phyloP scores from a whole-genome alignment of 2,113 vertebrate genomes.

The Cariama cristata region DNA sequence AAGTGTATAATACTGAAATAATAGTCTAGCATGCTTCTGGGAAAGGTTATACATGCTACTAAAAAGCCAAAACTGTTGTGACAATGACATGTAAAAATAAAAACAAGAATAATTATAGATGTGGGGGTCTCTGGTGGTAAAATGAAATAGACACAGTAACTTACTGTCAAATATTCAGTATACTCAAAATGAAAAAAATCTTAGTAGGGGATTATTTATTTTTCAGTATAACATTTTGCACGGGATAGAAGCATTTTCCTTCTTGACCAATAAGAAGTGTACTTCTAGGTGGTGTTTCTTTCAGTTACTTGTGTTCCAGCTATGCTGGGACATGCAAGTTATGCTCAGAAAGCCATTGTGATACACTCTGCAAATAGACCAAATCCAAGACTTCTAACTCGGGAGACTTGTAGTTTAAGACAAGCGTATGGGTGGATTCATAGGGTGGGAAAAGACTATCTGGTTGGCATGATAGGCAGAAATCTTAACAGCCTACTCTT shows the following conservation, averaged over 20 bases:
- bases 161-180: not conserved
- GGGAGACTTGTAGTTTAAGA: not conserved
- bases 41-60: not conserved
- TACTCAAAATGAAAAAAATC: not conserved
- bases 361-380: not conserved
- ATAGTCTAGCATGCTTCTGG: not conserved
- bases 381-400: not conserved
- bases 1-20: not conserved
- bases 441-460: not conserved
- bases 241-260: not conserved
- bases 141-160: not conserved
- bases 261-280: not conserved
- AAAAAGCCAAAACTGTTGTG: not conserved
- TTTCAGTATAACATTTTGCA: not conserved
- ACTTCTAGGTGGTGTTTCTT: not conserved
- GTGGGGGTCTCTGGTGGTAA: not conserved
- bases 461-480: not conserved
- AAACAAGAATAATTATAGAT: not conserved
- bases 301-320: not conserved
- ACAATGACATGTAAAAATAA: not conserved
- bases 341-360: not conserved
- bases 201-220: not conserved
- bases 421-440: not conserved
- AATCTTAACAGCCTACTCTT: not conserved
- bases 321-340: not conserved